These are phyloP conservation scores for Pangasius larnaudii DNA, from an alignment of 2,797 vertebrate genomes.

Conservation along the genomic window DNA sequence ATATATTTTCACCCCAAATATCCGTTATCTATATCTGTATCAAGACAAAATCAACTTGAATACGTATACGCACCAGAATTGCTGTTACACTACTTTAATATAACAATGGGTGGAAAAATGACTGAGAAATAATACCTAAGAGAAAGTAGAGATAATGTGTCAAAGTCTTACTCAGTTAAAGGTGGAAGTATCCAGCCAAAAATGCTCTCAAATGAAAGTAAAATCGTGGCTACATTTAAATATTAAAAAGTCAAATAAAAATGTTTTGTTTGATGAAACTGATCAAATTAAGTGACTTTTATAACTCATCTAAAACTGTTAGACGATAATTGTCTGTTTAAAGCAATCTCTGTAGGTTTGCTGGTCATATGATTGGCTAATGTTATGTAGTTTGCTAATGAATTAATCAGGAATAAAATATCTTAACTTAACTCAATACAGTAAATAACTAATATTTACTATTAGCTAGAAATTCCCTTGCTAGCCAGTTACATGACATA, in stretches of 20 bases:
- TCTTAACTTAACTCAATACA: background rate
- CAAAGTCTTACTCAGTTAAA: background rate
- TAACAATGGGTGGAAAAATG: background rate
- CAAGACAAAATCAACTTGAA: background rate
- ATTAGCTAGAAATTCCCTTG: background rate
- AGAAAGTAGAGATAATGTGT: background rate
- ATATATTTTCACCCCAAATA: background rate
- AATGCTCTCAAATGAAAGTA: background rate
- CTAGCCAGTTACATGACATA: background rate
- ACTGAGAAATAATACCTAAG: background rate
- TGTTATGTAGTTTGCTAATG: background rate
- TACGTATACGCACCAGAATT: background rate
- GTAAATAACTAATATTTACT: too few species aligned
- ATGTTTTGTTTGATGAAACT: background rate
- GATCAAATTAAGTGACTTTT: background rate
- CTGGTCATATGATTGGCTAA: background rate
- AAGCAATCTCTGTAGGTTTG: background rate
- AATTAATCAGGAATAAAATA: conserved; percentile 1
- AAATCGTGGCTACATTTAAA: background rate
- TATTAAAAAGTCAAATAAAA: background rate
- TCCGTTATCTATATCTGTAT: background rate
- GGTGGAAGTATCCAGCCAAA: background rate
- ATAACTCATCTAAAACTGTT: background rate
- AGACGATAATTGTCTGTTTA: background rate
- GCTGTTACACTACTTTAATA: background rate